These are phyloP conservation scores for Drosophila triauraria DNA, from an alignment of 1,140 invertebrate genomes.

Conservation along the genomic window DNA sequence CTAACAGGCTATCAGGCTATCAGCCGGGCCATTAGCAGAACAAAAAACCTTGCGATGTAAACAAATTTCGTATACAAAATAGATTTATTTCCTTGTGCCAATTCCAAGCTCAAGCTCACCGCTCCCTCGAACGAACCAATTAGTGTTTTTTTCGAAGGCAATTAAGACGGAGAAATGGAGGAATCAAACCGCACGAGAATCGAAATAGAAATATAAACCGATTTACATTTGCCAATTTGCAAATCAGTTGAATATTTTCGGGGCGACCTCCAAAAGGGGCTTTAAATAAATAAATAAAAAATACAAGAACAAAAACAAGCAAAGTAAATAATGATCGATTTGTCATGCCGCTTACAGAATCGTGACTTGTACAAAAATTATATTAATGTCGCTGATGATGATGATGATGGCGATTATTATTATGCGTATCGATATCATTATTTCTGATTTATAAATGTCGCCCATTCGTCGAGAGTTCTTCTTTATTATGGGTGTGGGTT, in stretches of 20 bases:
- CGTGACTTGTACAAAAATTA: conserved; percentile 61
- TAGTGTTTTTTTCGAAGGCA: conserved; percentile 47
- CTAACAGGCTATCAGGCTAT: conserved; percentile 11
- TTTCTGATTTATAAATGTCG: conserved; percentile 39
- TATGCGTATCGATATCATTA: conserved; percentile 67
- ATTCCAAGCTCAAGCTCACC: conserved; percentile 22
- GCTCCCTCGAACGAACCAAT: conserved; percentile 55
- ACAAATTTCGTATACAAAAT: conserved; percentile 27
- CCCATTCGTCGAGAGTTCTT: conserved; percentile 19
- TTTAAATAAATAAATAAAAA: conserved; percentile 15
- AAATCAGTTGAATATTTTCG: conserved; percentile 54
- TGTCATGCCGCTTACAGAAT: conserved; percentile 57
- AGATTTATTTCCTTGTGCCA: conserved; percentile 64
- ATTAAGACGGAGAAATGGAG: conserved; percentile 44
- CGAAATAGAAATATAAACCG: conserved; percentile 25
- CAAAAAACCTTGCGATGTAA: conserved; percentile 29
- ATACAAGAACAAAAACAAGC: background rate
- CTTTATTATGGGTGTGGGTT: conserved; percentile 12
- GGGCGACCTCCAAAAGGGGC: conserved; percentile 42
- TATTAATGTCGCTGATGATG: conserved; percentile 2
- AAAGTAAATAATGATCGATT: conserved; percentile 35
- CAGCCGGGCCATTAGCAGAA: conserved; percentile 30
- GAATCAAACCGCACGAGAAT: background rate
- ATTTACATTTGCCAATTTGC: conserved; percentile 63
- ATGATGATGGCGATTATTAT: conserved; percentile 42